A percentile compares a stretch with the other conserved stretches of the same genome.
These are phyloP conservation scores for Chlorocebus sabaeus DNA, from an alignment of 2,113 vertebrate species.

Conservation along the genomic window DNA sequence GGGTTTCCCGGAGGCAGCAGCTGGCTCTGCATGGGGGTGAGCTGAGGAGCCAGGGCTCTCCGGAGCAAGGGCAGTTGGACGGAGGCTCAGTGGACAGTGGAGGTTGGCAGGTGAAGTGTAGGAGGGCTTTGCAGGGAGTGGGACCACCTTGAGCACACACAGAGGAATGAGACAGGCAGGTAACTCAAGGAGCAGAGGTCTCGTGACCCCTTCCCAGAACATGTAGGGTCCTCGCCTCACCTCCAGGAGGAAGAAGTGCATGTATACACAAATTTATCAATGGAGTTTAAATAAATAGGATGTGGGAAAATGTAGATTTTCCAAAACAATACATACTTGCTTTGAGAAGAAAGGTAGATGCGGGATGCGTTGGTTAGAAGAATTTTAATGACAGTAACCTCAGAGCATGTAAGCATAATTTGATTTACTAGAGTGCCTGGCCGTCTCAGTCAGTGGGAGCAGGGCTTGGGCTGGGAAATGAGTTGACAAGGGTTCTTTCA, in stretches of 20 bases:
- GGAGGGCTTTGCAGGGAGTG: not conserved
- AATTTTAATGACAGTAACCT: not conserved
- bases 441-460: not conserved
- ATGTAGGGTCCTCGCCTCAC: not conserved
- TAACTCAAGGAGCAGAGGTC: fast-evolving
- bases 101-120: not conserved
- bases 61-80: not conserved
- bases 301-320: not conserved
- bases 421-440: not conserved
- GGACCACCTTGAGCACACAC: not conserved
- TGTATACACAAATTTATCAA: not conserved
- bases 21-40: not conserved
- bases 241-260: not conserved
- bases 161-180: not conserved
- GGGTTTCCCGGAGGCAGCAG: not conserved
- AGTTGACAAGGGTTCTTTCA: not conserved
- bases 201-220: not conserved
- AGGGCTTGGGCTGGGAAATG: not conserved
- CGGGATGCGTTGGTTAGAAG: not conserved
- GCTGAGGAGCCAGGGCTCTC: not conserved
- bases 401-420: not conserved
- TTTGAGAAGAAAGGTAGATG: not conserved
- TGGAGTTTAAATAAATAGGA: not conserved
- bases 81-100: not conserved
- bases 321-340: not conserved